A percentile compares a stretch with the other conserved stretches of the same genome.
Conservation (phyloP, 2,113 vertebrate species). For the Notiomystis cincta region DNA sequence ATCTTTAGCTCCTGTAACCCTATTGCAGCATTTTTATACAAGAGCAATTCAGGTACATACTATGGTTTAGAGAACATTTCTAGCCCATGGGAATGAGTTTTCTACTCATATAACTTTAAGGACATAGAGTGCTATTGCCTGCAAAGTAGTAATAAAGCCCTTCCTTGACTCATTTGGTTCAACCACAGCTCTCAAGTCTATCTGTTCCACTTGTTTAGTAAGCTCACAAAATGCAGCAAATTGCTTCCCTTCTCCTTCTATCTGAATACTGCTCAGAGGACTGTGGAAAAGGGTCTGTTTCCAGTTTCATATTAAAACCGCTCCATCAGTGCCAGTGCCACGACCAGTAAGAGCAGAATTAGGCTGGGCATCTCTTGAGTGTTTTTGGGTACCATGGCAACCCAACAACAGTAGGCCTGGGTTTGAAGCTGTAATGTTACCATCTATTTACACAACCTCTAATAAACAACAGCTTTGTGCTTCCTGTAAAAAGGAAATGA, state of each 20-base stretch:
- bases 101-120: conserved; percentile 48
- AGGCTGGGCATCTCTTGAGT: background rate
- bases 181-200: conserved; percentile 4
- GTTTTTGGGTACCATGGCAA: background rate
- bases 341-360: background rate
- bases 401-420: background rate
- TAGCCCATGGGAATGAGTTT: conserved; percentile 45
- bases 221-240: background rate
- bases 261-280: background rate
- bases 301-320: background rate
- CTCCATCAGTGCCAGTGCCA: background rate
- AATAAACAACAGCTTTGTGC: background rate
- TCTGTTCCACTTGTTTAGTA: conserved; percentile 4
- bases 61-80: conserved; percentile 34
- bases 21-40: conserved; percentile 45
- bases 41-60: conserved; percentile 40
- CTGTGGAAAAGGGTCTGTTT: background rate
- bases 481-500: background rate
- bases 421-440: background rate
- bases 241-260: background rate
- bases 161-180: conserved; percentile 37
- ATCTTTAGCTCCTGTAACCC: conserved; percentile 46
- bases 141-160: conserved; percentile 17
- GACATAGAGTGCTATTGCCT: conserved; percentile 36
- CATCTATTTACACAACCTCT: background rate